Evolutionary conservation across 2,797 vertebrate species (phyloP).

Genomic region (Margarornis squamiger): DNA sequence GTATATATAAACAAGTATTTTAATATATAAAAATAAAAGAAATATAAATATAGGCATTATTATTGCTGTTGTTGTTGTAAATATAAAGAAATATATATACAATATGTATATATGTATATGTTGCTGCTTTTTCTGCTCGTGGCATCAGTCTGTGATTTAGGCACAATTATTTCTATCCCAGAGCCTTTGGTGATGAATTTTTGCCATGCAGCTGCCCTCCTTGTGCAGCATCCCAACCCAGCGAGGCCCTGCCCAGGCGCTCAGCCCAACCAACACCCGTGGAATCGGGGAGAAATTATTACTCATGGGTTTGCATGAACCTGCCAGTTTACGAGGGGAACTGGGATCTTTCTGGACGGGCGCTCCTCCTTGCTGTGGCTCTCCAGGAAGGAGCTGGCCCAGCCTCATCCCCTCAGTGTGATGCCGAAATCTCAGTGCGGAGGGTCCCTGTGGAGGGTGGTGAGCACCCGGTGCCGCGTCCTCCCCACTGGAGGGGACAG

Average conservation of each 20-base stretch:
- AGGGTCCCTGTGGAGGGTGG: neutral
- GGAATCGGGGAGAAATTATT: neutral
- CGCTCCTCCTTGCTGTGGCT: accelerated
- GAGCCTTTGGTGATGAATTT: neutral
- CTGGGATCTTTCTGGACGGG: neutral
- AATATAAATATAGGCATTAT: too few relatives aligned
- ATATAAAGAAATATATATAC: neutral
- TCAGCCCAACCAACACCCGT: accelerated
- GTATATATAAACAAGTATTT: neutral
- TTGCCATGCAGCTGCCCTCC: neutral
- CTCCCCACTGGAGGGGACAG: neutral
- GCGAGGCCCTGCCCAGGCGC: neutral
- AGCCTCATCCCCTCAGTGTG: accelerated
- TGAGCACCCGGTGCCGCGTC: accelerated
- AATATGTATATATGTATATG: accelerated
- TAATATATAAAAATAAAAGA: neutral
- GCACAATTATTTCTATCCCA: neutral
- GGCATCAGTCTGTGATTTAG: neutral
- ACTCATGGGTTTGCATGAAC: neutral
- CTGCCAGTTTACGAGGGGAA: neutral
- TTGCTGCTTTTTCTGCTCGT: neutral
- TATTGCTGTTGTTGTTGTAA: neutral
- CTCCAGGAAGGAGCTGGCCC: neutral
- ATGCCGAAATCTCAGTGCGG: accelerated
- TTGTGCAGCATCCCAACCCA: neutral